Conservation (phyloP, 2,888 invertebrate species). For the Apamea crenata region DNA sequence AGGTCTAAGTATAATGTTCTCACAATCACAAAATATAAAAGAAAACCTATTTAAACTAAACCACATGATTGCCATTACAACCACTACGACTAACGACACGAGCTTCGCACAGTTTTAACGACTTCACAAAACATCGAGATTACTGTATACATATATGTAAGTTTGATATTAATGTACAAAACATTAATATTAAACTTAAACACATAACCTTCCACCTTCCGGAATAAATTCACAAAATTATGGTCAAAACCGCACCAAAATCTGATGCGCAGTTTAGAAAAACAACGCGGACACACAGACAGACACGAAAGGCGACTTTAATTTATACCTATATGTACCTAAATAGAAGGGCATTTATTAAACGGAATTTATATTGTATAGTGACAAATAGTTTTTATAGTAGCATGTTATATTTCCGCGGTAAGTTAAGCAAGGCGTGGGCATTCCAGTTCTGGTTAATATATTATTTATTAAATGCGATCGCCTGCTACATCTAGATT, state of each 20-base stretch:
- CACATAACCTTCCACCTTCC: too few species aligned
- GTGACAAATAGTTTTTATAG: constrained; percentile 43
- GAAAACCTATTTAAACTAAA: too few species aligned
- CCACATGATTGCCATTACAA: too few species aligned
- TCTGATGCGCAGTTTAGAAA: background rate
- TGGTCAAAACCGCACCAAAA: background rate
- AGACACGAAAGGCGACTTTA: background rate
- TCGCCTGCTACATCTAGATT: constrained; percentile 56
- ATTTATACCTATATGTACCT: background rate
- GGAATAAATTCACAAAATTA: background rate
- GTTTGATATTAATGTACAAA: background rate
- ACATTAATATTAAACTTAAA: too few species aligned
- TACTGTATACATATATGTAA: background rate
- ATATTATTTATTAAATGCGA: constrained; percentile 63
- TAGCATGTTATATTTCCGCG: constrained; percentile 59
- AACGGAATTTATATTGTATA: constrained; percentile 32
- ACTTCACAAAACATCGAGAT: background rate
- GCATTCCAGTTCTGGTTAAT: constrained; percentile 58
- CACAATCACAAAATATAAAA: background rate
- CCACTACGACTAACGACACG: background rate
- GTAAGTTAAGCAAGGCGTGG: constrained; percentile 52
- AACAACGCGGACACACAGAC: background rate
- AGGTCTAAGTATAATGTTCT: background rate
- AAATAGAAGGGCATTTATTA: background rate
- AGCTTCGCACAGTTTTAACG: background rate